Conservation (phyloP, 2,113 vertebrate species). For the Naja naja region DNA sequence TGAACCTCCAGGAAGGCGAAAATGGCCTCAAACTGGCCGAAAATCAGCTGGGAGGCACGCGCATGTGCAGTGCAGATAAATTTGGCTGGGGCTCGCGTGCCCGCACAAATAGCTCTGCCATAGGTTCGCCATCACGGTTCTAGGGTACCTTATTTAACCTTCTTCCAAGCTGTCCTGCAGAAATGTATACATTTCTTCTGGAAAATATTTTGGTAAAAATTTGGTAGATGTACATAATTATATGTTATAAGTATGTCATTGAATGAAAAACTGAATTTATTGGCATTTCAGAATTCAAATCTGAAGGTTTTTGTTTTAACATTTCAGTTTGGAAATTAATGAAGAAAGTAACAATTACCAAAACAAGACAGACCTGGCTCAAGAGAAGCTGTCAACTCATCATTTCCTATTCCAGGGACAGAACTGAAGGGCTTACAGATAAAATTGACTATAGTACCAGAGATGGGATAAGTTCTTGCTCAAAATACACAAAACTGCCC, state of each 20-base stretch:
- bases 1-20: too few relatives aligned
- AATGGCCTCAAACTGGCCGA: too few relatives aligned
- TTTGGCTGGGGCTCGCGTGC: too few relatives aligned
- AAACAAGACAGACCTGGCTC: not conserved
- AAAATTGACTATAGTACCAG: not conserved
- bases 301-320: not conserved
- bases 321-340: not conserved
- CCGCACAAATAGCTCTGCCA: too few relatives aligned
- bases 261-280: not conserved
- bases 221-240: not conserved
- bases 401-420: not conserved
- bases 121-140: too few relatives aligned
- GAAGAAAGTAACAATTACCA: not conserved
- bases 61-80: too few relatives aligned
- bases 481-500: not conserved
- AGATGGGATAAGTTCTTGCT: not conserved
- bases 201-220: not conserved
- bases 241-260: not conserved
- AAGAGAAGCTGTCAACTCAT: not conserved
- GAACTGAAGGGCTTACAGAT: not conserved
- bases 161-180: not conserved
- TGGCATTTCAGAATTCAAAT: not conserved
- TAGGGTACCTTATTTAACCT: not conserved
- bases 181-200: not conserved
- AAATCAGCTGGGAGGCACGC: too few relatives aligned